phyloP scores from a whole-genome alignment of 2,113 vertebrate species.

The Callipepla californica region DNA sequence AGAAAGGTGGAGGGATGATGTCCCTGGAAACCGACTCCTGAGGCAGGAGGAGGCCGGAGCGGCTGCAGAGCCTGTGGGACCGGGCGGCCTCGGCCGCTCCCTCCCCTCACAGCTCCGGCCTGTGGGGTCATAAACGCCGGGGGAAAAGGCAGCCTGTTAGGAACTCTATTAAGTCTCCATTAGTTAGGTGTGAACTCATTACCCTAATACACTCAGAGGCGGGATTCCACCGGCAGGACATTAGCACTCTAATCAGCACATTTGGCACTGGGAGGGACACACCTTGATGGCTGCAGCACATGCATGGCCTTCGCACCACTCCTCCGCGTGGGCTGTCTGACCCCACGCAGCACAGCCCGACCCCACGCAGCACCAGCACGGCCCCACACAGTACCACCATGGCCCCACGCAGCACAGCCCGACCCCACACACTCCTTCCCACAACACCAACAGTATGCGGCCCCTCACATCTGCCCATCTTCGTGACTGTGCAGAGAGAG shows the following conservation, averaged over 20 bases:
- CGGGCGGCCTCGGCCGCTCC: not conserved
- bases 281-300: not conserved
- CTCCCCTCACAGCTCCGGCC: conserved; percentile 18
- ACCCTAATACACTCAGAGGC: conserved; percentile 79
- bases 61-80: not conserved
- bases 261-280: conserved; percentile 55
- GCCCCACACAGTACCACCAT: too few relatives aligned
- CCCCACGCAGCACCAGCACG: too few relatives aligned
- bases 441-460: fast-evolving
- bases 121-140: conserved; percentile 57
- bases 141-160: conserved; percentile 79
- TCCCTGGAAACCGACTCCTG: conserved; percentile 60
- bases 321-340: too few relatives aligned
- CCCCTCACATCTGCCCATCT: fast-evolving
- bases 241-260: conserved; percentile 60
- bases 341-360: too few relatives aligned
- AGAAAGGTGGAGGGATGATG: conserved; percentile 70
- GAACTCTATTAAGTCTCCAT: conserved; percentile 78
- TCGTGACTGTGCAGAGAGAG: not conserved
- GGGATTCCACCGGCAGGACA: conserved; percentile 82
- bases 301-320: not conserved
- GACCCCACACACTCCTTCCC: not conserved
- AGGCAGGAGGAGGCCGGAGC: not conserved
- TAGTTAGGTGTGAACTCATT: conserved; percentile 84
- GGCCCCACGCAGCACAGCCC: not conserved